A percentile compares a stretch with the other conserved stretches of the same genome.
Conservation (phyloP, 2,113 vertebrate genomes). For the Maccullochella peelii region DNA sequence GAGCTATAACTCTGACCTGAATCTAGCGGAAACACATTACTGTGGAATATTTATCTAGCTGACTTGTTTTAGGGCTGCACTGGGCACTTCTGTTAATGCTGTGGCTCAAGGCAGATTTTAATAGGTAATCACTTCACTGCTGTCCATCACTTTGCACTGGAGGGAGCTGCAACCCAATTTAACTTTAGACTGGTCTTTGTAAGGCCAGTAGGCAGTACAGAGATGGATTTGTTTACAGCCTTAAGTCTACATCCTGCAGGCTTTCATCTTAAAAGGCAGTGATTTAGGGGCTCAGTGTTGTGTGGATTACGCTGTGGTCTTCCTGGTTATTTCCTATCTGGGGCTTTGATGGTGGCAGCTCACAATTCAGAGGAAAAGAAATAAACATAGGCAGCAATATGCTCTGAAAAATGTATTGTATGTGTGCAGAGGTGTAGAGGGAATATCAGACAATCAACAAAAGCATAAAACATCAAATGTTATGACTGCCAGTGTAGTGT, state of each 20-base stretch:
- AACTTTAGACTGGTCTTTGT: slow-evolving; percentile 26
- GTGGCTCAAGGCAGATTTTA: slow-evolving; percentile 37
- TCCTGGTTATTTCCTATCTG: slow-evolving; percentile 24
- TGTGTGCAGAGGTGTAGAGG: slow-evolving; percentile 33
- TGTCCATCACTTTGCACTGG: slow-evolving; percentile 66
- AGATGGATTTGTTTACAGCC: slow-evolving; percentile 42
- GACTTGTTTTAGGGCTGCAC: slow-evolving; percentile 9
- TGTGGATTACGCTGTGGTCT: slow-evolving; percentile 26
- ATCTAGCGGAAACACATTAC: not conserved
- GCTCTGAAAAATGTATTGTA: slow-evolving; percentile 23
- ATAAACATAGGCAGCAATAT: slow-evolving; percentile 16
- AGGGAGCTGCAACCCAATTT: slow-evolving; percentile 67
- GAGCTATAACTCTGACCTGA: not conserved
- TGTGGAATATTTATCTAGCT: slow-evolving; percentile 5
- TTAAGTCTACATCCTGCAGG: slow-evolving; percentile 32
- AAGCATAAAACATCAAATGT: slow-evolving; percentile 30
- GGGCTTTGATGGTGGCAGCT: slow-evolving; percentile 39
- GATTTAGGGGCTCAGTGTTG: slow-evolving; percentile 38
- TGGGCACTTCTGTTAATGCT: slow-evolving; percentile 8
- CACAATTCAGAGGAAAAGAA: slow-evolving; percentile 27
- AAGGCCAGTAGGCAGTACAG: slow-evolving; percentile 23
- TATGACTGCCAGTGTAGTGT: too few relatives aligned
- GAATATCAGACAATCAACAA: slow-evolving; percentile 40
- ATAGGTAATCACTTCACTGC: slow-evolving; percentile 44
- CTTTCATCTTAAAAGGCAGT: slow-evolving; percentile 52